Conservation (phyloP, 1,140 invertebrate genomes). For the Zaprionus taronus region DNA sequence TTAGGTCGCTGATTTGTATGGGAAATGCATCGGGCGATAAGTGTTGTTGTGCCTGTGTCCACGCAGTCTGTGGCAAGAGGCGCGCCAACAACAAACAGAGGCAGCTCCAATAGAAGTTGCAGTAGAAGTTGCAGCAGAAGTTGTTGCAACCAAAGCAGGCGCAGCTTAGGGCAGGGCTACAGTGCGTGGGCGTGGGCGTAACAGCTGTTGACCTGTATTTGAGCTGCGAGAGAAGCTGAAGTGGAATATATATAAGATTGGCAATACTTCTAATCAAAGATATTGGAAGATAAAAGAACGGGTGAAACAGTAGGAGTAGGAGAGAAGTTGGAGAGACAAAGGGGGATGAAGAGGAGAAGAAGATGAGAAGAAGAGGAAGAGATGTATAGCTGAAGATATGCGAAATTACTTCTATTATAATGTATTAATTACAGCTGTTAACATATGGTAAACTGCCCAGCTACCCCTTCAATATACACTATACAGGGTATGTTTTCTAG, state of each 20-base stretch:
- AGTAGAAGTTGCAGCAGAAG: not conserved
- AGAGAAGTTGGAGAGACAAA: too few species aligned
- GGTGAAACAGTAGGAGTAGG: too few species aligned
- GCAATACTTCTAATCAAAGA: too few species aligned
- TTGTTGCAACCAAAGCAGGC: not conserved
- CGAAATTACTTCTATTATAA: too few species aligned
- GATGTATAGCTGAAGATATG: too few species aligned
- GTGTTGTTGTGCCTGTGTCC: slow-evolving; percentile 7
- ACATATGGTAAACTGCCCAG: not conserved
- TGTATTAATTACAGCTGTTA: not conserved
- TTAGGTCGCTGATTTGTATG: slow-evolving; percentile 53
- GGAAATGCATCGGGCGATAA: slow-evolving; percentile 28
- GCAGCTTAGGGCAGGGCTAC: not conserved
- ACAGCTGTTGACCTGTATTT: not conserved
- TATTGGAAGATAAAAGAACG: too few species aligned
- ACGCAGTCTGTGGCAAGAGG: slow-evolving; percentile 12
- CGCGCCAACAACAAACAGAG: slow-evolving; percentile 16
- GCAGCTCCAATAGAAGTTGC: not conserved
- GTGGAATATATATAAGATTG: not conserved
- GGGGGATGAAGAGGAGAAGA: too few species aligned
- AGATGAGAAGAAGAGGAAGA: too few species aligned
- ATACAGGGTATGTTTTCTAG: not conserved
- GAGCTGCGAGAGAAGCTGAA: not conserved
- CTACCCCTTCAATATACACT: not conserved
- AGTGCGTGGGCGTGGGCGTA: not conserved